Base-by-base conservation (phyloP, 2,113 vertebrate species). In the Ornithorhynchus anatinus region DNA sequence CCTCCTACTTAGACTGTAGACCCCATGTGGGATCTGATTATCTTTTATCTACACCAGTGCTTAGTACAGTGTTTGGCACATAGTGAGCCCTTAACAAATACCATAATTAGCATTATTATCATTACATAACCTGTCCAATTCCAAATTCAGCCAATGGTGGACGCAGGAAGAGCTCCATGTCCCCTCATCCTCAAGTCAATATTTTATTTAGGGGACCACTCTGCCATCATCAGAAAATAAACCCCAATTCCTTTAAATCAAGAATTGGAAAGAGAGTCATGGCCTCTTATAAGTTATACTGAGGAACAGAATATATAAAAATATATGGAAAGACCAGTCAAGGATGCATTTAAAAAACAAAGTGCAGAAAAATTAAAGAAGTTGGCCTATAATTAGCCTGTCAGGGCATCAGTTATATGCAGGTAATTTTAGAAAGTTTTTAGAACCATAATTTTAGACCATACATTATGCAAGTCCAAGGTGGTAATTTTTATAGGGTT, bases 391-490 rank as follows among this genome's bases (percentile, higher is more conserved):
- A 82, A 82, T 87, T 84, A 74, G 61, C 45, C 53, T 13, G 23
- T 29, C 51, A 85, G 79, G 25, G 29, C n/a, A 73, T 75, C 53
- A 82, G 61, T 68, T 72, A 1, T 62, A 77, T 59, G 39, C 39
- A 77, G 51, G 35, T 77, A 81, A 54, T 71, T 88, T 80, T 59
- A 80, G 48, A 69, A 50, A 71, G 35, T 62, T 66, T 27, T n/a
- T 77, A 15, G 2, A 80, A 51, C 37, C 54, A 16, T 27, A 33
- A 38, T 27, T 69, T 48, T 59, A 80, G 69, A 43, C 33, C 27
- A 52, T n/a, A 57, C 35, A 43, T 65, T 73, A 40, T 3, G 23
- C 79, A 75, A 79, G 81, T 69, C 71, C 20, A 74, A 35, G 16
- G n/a, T 6, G 62, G 19, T 77, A 80, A 75, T 72, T 79, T 75